These are phyloP conservation scores for Elgonia sp. DNA, from an alignment of 2,888 invertebrate species.

Conservation along the genomic window DNA sequence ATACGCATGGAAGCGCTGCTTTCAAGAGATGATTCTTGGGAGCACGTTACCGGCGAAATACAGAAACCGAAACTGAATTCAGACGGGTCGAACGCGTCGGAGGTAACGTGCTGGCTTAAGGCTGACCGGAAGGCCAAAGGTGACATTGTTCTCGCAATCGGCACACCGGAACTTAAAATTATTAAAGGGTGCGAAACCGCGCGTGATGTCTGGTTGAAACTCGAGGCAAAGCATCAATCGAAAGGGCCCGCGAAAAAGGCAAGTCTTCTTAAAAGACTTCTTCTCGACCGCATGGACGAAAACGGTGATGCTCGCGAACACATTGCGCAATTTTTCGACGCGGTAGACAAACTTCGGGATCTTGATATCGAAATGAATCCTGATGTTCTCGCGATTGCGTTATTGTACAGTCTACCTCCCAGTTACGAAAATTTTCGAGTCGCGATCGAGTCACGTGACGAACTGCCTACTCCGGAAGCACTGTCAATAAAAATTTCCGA, in stretches of 20 bases:
- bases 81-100: not conserved
- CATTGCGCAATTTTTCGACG: no score
- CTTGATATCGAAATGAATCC: no score
- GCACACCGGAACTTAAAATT: constrained; percentile 1
- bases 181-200: constrained; percentile 32
- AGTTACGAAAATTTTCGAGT: constrained; percentile 38
- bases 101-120: not conserved
- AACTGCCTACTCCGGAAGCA: constrained; percentile 24
- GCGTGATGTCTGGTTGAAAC: constrained; percentile 12
- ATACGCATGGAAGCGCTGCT: constrained; percentile 39
- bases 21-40: constrained; percentile 6
- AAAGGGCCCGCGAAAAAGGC: constrained; percentile 85
- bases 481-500: constrained; percentile 21
- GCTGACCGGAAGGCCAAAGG: constrained; percentile 21
- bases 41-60: not conserved
- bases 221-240: constrained; percentile 75
- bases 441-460: constrained; percentile 42
- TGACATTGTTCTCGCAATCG: not conserved
- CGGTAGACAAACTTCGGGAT: no score
- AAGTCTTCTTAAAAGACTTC: no score
- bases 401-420: no score
- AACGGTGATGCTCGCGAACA: no score
- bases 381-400: no score
- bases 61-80: not conserved
- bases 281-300: no score